phyloP scores from a whole-genome alignment of 2,113 vertebrate species.

The Spermophilus dauricus region DNA sequence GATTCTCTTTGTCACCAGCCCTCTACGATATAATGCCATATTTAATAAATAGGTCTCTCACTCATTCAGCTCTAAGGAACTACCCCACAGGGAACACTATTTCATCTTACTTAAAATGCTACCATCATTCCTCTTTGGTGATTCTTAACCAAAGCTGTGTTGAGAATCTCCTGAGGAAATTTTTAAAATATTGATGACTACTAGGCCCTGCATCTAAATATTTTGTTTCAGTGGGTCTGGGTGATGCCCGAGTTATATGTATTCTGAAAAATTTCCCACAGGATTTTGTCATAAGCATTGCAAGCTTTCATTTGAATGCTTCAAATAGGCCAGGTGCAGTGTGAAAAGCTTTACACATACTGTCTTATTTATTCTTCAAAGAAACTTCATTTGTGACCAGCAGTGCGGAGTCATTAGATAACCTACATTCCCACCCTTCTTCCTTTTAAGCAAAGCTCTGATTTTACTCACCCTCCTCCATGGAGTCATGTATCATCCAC shows the following conservation, averaged over 20 bases:
- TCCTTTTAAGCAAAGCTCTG: neutral
- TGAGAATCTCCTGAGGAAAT: neutral
- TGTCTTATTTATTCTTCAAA: neutral
- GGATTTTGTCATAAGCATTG: neutral
- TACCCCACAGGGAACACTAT: neutral
- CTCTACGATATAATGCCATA: neutral
- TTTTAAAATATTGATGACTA: slow-evolving; percentile 21
- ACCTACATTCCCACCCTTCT: neutral
- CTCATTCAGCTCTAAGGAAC: neutral
- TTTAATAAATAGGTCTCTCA: slow-evolving; percentile 28
- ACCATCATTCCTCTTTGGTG: neutral
- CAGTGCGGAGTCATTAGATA: neutral
- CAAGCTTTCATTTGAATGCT: neutral
- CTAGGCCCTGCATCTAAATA: neutral
- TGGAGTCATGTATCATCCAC: neutral
- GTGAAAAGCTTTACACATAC: neutral
- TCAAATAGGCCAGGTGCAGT: neutral
- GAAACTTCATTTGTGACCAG: slow-evolving; percentile 47
- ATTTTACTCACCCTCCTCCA: neutral
- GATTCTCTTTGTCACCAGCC: neutral
- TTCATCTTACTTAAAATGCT: slow-evolving; percentile 54
- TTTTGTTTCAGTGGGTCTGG: neutral
- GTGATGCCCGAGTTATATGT: neutral
- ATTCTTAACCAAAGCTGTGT: slow-evolving; percentile 45
- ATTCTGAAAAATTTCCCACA: neutral